phyloP scores from a whole-genome alignment of 1,140 invertebrate species.

The Oncopodura yosiiana region DNA sequence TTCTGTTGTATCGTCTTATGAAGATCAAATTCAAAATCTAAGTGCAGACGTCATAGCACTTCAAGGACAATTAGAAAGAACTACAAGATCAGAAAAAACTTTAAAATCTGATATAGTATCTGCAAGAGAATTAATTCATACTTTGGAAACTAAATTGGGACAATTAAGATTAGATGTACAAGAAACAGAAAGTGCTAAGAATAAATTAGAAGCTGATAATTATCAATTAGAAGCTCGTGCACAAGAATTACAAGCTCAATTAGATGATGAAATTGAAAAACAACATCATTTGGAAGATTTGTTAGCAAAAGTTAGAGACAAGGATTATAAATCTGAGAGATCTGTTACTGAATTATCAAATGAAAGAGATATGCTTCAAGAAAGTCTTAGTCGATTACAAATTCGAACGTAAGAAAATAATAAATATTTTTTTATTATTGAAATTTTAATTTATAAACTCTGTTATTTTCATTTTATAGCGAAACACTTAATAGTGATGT shows the following conservation, averaged over 20 bases:
- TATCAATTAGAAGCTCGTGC: constrained; percentile 14
- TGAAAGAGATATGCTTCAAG: constrained; percentile 18
- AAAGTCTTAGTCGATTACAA: constrained; percentile 8
- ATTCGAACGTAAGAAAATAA: constrained; percentile 19
- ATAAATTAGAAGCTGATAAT: constrained; percentile 25
- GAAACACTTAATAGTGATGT: constrained; percentile 25
- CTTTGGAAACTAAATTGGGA: constrained; percentile 27
- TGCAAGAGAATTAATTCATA: constrained; percentile 11
- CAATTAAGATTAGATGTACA: constrained; percentile 18
- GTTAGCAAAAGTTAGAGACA: constrained; percentile 15
- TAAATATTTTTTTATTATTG: neutral
- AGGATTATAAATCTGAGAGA: constrained; percentile 15
- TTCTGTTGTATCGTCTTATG: constrained; percentile 1
- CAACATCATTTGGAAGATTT: constrained; percentile 18
- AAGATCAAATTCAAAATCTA: constrained; percentile 26
- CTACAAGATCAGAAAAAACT: constrained; percentile 7
- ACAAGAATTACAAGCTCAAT: constrained; percentile 1
- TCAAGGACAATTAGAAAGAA: constrained; percentile 14
- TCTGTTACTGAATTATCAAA: neutral
- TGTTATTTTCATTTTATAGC: constrained; percentile 15
- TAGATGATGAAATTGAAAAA: constrained; percentile 4
- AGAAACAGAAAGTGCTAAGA: constrained; percentile 21
- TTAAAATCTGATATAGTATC: constrained; percentile 15
- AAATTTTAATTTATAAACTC: neutral
- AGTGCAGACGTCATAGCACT: constrained; percentile 10